phyloP scores from a whole-genome alignment of 2,888 invertebrate genomes.

The Agrochola litura region DNA sequence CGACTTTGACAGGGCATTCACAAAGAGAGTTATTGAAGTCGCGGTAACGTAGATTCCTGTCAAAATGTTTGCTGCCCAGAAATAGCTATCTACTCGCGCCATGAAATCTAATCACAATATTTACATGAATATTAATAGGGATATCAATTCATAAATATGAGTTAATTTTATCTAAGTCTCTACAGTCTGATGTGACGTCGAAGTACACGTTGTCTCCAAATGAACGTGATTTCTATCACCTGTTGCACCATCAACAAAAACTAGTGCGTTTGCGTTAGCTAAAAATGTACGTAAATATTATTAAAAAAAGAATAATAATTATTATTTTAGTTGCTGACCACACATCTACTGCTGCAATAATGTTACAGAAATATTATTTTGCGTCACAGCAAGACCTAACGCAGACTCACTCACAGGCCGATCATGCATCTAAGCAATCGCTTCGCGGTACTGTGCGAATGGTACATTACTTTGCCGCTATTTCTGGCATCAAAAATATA shows the following conservation, averaged over 20 bases:
- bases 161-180: constrained; percentile 43
- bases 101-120: constrained; percentile 52
- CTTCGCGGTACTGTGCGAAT: constrained; percentile 45
- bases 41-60: neutral
- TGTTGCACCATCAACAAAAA: constrained; percentile 33
- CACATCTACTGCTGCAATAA: constrained; percentile 40
- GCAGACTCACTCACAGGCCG: constrained; percentile 34
- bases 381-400: constrained; percentile 54
- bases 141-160: constrained; percentile 42
- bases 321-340: constrained; percentile 52
- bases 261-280: neutral
- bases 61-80: constrained; percentile 14
- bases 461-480: constrained; percentile 50
- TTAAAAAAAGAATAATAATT: constrained; percentile 15
- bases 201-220: constrained; percentile 17
- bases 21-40: neutral
- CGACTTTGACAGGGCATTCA: neutral
- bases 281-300: constrained; percentile 15
- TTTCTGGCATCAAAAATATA: constrained; percentile 57
- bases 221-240: constrained; percentile 38
- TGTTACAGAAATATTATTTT: constrained; percentile 54
- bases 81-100: constrained; percentile 44
- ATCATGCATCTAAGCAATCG: constrained; percentile 53
- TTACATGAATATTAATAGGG: constrained; percentile 27
- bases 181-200: constrained; percentile 34